Percentiles rank a stretch among this genome's conserved stretches.
Evolutionary conservation across 2,113 vertebrate species (phyloP).

Genomic region (Chrysochloris asiatica): DNA sequence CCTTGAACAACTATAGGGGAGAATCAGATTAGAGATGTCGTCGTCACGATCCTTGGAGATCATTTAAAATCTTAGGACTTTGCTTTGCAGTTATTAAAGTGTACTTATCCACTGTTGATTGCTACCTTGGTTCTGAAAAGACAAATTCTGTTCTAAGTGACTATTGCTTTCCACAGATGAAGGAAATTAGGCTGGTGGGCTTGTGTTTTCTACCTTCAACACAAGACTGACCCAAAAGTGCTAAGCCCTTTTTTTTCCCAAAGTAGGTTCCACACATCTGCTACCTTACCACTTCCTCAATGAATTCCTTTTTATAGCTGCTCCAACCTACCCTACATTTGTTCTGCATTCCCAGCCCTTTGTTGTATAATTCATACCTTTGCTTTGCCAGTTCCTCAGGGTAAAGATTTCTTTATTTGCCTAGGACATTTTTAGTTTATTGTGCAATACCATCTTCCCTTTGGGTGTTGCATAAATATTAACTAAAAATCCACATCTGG

Average conservation of each 20-base stretch:
- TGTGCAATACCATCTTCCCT: conserved; percentile 80
- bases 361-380: conserved; percentile 80
- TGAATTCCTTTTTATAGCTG: conserved; percentile 75
- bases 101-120: neutral
- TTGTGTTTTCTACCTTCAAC: conserved; percentile 67
- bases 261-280: conserved; percentile 72
- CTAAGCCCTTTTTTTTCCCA: conserved; percentile 70
- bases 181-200: conserved; percentile 60
- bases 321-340: conserved; percentile 66
- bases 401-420: conserved; percentile 78
- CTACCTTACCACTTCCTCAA: conserved; percentile 77
- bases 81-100: conserved; percentile 38
- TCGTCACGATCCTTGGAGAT: conserved; percentile 65
- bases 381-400: conserved; percentile 73
- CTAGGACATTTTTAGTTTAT: conserved; percentile 80
- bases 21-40: conserved; percentile 59
- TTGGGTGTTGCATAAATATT: conserved; percentile 81
- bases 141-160: conserved; percentile 46
- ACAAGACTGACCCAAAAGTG: conserved; percentile 45
- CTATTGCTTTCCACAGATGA: conserved; percentile 58
- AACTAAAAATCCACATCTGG: conserved; percentile 81
- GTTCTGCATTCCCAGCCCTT: conserved; percentile 72
- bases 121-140: conserved; percentile 32
- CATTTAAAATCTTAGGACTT: conserved; percentile 58
- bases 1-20: neutral